phyloP scores from a whole-genome alignment of 2,113 vertebrate species.

The Pleuronectes platessa region DNA sequence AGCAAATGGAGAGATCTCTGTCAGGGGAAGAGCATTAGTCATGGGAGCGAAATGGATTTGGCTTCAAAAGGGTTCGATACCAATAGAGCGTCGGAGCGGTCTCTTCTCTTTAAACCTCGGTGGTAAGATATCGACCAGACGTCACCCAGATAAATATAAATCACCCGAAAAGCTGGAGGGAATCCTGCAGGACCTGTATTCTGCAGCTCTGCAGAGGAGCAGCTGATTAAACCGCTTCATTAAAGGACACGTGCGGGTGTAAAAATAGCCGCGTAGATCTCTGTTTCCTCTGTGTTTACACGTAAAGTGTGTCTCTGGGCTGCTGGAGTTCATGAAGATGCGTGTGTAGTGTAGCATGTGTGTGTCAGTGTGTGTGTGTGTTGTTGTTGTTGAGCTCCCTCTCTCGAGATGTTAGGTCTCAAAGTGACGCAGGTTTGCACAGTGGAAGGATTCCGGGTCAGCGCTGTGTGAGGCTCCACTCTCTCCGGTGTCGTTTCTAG shows the following conservation, averaged over 20 bases:
- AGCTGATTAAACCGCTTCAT: constrained; percentile 32
- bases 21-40: constrained; percentile 57
- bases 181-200: constrained; percentile 29
- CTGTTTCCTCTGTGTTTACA: constrained; percentile 3
- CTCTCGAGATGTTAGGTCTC: too few species aligned
- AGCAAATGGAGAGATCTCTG: constrained; percentile 53
- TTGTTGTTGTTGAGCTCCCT: constrained; percentile 3
- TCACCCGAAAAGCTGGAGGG: constrained; percentile 48
- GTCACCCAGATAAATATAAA: constrained; percentile 62
- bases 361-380: not conserved
- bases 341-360: not conserved
- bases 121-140: constrained; percentile 58
- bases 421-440: too few species aligned
- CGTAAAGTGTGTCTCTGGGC: not conserved
- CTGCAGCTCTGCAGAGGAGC: not conserved
- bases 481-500: constrained; percentile 64
- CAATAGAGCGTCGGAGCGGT: constrained; percentile 30
- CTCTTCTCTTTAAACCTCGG: constrained; percentile 50
- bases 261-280: constrained; percentile 10
- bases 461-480: constrained; percentile 35
- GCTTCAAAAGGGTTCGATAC: constrained; percentile 63
- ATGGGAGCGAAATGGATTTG: constrained; percentile 62
- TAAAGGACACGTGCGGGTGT: constrained; percentile 5
- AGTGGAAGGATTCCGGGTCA: constrained; percentile 36
- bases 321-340: not conserved